Conservation (phyloP, 2,113 vertebrate species). For the Anoura caudifer region DNA sequence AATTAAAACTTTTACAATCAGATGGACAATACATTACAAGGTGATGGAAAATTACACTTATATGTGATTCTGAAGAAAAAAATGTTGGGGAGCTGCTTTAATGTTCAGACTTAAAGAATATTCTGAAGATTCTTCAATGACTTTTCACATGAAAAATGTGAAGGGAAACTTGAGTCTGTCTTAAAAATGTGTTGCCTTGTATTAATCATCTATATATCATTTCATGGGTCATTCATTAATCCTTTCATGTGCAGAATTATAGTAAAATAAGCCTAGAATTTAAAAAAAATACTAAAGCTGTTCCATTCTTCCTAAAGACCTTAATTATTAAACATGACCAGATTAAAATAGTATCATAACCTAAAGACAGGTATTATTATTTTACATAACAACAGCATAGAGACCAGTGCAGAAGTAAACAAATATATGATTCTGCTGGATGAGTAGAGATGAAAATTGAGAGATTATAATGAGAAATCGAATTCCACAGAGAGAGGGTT, state of each 20-base stretch:
- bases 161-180: neutral
- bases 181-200: neutral
- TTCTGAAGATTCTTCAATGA: neutral
- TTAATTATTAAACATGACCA: neutral
- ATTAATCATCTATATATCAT: neutral
- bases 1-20: neutral
- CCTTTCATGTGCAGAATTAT: neutral
- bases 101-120: neutral
- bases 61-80: neutral
- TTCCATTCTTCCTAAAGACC: neutral
- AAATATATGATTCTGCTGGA: neutral
- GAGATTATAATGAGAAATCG: neutral
- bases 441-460: neutral
- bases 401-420: neutral
- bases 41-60: neutral
- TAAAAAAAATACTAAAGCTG: neutral
- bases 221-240: neutral
- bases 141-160: neutral
- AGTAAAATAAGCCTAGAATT: neutral
- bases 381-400: neutral
- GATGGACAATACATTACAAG: neutral
- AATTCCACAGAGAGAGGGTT: neutral
- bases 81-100: neutral
- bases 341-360: neutral
- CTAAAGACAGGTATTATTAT: neutral